These are phyloP conservation scores for Trachelipus rathkii DNA, from an alignment of 1,140 invertebrate genomes.

Conservation along the genomic window DNA sequence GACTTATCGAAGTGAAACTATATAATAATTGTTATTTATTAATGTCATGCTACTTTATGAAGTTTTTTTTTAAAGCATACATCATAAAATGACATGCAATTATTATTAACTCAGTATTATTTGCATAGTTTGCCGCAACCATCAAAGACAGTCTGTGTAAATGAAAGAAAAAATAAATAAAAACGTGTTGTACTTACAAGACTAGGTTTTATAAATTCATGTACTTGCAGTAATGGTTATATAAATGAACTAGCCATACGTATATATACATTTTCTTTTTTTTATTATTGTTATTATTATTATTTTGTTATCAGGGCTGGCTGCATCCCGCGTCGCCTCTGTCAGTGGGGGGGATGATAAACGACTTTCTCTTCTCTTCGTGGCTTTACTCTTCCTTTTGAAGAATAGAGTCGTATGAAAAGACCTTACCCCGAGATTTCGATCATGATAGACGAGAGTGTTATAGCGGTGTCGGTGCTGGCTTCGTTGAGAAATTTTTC, in stretches of 20 bases:
- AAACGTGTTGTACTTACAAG: no score
- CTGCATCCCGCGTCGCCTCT: background rate
- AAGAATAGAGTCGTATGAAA: constrained; percentile 1
- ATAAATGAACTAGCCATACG: background rate
- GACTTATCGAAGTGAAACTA: no score
- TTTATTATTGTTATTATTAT: background rate
- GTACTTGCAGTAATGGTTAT: background rate
- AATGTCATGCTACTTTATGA: no score
- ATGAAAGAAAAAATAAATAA: no score
- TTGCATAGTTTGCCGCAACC: no score
- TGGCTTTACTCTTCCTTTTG: constrained; percentile 9
- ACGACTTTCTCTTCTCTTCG: background rate
- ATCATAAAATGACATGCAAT: no score
- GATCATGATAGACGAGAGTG: constrained; percentile 9
- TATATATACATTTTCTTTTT: background rate
- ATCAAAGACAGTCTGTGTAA: no score
- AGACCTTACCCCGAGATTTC: constrained; percentile 11
- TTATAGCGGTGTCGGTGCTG: constrained; percentile 5
- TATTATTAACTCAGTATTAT: no score
- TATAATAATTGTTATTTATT: no score
- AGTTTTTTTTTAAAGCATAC: no score
- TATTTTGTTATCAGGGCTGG: background rate
- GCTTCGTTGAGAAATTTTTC: constrained; percentile 11
- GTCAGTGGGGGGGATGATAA: constrained; percentile 5
- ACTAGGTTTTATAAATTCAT: no score